Percentiles rank a stretch among this genome's conserved stretches.
Evolutionary conservation across 2,797 vertebrate species (phyloP).

Genomic region (Yasuhikotakia modesta): DNA sequence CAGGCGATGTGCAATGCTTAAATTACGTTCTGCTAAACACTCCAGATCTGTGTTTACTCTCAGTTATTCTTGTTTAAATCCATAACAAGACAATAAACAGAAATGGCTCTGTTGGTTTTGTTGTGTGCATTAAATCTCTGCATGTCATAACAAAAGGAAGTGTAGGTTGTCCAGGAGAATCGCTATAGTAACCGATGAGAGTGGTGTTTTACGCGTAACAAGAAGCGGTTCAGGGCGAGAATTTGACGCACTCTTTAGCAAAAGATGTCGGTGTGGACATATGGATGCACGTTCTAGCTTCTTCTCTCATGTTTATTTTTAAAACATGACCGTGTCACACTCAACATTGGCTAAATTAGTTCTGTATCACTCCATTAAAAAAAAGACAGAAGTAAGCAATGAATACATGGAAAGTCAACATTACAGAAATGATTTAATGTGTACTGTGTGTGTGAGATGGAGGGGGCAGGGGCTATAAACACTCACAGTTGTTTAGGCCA

Average conservation of each 20-base stretch:
- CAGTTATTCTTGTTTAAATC: background rate
- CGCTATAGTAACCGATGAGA: constrained; percentile 46
- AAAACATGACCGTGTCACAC: background rate
- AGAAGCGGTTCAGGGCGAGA: constrained; percentile 9
- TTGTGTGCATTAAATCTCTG: constrained; percentile 30
- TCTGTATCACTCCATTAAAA: background rate
- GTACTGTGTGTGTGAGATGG: constrained; percentile 16
- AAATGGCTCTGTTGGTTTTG: constrained; percentile 19
- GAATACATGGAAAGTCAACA: constrained; percentile 25
- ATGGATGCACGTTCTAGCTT: background rate
- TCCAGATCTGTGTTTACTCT: constrained; percentile 28
- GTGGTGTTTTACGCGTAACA: constrained; percentile 36
- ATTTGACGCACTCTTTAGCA: background rate
- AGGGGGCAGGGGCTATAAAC: constrained; percentile 8
- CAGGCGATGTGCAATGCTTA: background rate
- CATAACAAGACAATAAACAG: constrained; percentile 16
- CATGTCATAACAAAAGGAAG: constrained; percentile 39
- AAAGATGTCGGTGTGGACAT: background rate
- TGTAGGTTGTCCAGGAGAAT: constrained; percentile 35
- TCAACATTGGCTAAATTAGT: background rate
- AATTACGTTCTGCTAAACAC: background rate
- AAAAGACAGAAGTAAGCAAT: background rate
- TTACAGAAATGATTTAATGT: constrained; percentile 23
- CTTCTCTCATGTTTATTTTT: background rate
- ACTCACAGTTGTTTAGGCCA: constrained; percentile 20